Base-by-base conservation (phyloP, 2,888 invertebrate genomes). In the Gymnosoma rotundatum region DNA sequence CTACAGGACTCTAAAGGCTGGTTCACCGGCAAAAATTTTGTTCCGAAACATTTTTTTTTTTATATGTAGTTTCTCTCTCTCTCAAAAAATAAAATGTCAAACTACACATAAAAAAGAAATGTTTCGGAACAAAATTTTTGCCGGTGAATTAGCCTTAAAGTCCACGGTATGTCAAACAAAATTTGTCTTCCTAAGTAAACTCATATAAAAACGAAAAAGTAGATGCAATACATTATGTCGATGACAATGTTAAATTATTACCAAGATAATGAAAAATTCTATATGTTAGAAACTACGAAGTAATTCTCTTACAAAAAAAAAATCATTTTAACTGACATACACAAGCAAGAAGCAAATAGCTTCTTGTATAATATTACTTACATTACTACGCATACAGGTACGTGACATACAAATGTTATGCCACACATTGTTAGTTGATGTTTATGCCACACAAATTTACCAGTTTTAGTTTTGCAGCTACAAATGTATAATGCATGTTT, bases 221-320 rank as follows among this genome's bases (percentile, higher is more conserved):
- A 52, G 36, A 58, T 66, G 63, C 52, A 54, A 10, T 52, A 73
- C 52, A 61, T 45, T 54, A 78, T 69, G 69, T 48, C 60, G 67
- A 78, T 74, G 83, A 73, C 63, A 67, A 63, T 83, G 63, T 14
- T 78, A 69, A 83, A 83, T 74, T 83, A 83, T 83, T 74, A 60
- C 78, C 50, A 70, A 69, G 74, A 78, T 83, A 78, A 83, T 74
- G 73, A 64, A 74, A 83, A 78, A 69, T 78, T 74, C 63, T 56
- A 50, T 42, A 52, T 63, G 18, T 32, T 54, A 54, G 50, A n/a
- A 56, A 64, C 36, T 58, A 73, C 38, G 50, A 79, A 45, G 45
- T 73, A 73, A 66, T 66, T 52, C 69, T 20, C 18, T 38, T 76
- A 21, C 25, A 56, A 12, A 42, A 38, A 58, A 25, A 25, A 25